Evolutionary conservation across 2,797 vertebrate species (phyloP).

Genomic region (Anableps anableps): DNA sequence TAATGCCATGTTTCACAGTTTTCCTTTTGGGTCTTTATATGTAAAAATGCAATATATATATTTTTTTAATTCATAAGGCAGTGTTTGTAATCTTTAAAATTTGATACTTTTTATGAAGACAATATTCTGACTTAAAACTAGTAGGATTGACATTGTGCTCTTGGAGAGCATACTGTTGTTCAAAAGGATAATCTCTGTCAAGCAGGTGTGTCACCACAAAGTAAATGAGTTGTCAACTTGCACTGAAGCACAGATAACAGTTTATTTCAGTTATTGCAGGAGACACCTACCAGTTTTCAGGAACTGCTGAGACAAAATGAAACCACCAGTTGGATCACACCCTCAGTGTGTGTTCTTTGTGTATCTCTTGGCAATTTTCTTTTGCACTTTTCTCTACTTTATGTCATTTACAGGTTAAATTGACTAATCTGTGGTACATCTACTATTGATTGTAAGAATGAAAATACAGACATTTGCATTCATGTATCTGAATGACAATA

Average conservation of each 20-base stretch:
- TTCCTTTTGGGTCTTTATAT: neutral
- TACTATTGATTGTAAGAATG: neutral
- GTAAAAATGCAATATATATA: no score
- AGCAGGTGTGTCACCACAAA: neutral
- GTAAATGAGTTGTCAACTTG: neutral
- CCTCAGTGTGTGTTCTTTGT: neutral
- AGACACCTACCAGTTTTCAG: neutral
- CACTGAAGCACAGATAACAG: neutral
- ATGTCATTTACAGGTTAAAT: neutral
- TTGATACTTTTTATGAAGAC: neutral
- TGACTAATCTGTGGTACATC: neutral
- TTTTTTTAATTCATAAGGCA: neutral
- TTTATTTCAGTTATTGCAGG: neutral
- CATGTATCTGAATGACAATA: neutral
- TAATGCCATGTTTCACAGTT: neutral
- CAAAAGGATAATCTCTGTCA: neutral
- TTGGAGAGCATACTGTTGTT: neutral
- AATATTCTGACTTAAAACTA: neutral
- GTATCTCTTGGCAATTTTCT: neutral
- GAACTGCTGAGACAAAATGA: slow-evolving; percentile 13
- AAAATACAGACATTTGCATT: neutral
- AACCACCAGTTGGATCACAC: slow-evolving; percentile 11
- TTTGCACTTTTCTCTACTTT: neutral
- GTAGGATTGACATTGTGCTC: neutral
- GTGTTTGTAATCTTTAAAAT: neutral